Base-by-base conservation (phyloP, 64 coral and sea anemone species). In the Dendronephthya gigantea region DNA sequence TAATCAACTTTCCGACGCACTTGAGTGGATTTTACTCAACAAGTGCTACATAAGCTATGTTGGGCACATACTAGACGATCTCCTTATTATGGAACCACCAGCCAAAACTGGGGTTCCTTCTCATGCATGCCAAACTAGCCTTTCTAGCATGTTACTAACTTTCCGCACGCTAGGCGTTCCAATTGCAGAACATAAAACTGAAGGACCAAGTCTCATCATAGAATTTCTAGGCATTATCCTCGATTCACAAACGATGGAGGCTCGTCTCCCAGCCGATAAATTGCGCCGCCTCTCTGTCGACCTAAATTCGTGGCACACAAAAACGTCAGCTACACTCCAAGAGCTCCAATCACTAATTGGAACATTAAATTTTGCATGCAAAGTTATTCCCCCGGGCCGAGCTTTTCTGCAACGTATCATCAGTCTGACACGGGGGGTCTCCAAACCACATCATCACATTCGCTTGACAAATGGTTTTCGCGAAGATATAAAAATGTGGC, bases 391-490 rank as follows among this genome's bases (percentile, higher is more conserved):
- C n/a, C 68, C 86, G 28, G 86, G 86, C 33, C 38, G 86, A 0
- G 19, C 58, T 66, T 66, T 66, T 15, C 14, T 66, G 68, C 86
- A 88, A 35, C 41, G 86, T 22, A 88, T 88, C 1, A 88, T 88
- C 1, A 50, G 81, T 32, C 22, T 88, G 8, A 88, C 70, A 36
- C 37, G 69, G 2, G 66, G 86, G 1, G 58, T 15, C 6, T 7
- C 58, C 14, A 17, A 22, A 22, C 58, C 58, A n/a, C 58, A 66
- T 17, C 58, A 66, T 17, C 58, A 66, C 14, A 66, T 66, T 6
- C 6, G 22, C 2, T 17, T 66, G 2, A 66, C 3, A 5, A n/a
- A 8, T 17, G 29, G 6, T 15, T 15, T 66, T 66, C 14, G 58
- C 14, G 22, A 66, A 15, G 58, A 66, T 17, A 30, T 66, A 5